Base-by-base conservation (phyloP, 2,888 invertebrate species). In the Metacarcinus magister region DNA sequence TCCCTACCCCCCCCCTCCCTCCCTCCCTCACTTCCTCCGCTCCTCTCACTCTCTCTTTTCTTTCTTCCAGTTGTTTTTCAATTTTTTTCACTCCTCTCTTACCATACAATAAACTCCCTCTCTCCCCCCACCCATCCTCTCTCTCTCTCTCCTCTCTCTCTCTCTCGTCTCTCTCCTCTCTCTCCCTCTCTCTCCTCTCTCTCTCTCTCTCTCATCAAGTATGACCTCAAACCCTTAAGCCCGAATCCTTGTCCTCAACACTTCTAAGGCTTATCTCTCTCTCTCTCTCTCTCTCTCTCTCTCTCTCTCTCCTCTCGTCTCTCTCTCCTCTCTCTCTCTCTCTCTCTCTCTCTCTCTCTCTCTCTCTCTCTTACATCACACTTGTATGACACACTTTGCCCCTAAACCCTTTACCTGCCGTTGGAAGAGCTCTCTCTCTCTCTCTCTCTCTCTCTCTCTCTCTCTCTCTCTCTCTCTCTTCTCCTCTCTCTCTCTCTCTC, bases 311-410 rank as follows among this genome's bases (percentile, higher is more conserved):
- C 92, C 16, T 44, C 43, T n/a, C 43, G 43, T 46, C 46, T 92
- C 92, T 91, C 43, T 91, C 43, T 44, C 44, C 92, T 92, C 92
- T 92, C 92, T 92, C 92, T 92, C 92, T 92, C 92, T 92, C 92
- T 92, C 92, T 92, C 92, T 92, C 92, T 92, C 92, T 92, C 92
- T 92, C 92, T 92, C 92, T 92, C 54, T 92, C 92, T 92, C 54
- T 92, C 92, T 92, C 54, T 92, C 92, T 92, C 54, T 89, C 89
- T 89, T 67, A 67, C 67, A 67, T n/a, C 67, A 67, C 67, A 67
- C 67, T 67, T n/a, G n/a, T n/a, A 67, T 67, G 67, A 67, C 67
- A 67, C 19, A 67, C 67, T 67, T 67, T 67, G 67, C 67, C 54
- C 54, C 8, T 54, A 5, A 54, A 54, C 67, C 67, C 67, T 67